phyloP scores from a whole-genome alignment of 2,888 invertebrate genomes.

The Subacronicta megacephala region DNA sequence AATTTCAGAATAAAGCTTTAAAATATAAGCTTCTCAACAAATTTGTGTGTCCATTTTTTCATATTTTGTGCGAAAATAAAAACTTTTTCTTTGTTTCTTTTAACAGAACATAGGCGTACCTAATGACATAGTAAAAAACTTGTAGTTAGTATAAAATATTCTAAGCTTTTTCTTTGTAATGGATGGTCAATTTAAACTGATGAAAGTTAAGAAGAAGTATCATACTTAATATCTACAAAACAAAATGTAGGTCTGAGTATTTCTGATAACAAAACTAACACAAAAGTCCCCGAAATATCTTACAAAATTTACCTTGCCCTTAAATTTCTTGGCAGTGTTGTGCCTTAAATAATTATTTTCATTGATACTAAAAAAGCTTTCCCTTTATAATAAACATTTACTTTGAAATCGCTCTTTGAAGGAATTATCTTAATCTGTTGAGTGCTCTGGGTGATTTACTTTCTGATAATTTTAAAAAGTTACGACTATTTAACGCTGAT shows the following conservation, averaged over 20 bases:
- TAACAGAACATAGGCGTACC: too few species aligned
- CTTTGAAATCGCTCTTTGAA: conserved; percentile 29
- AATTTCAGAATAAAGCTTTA: too few species aligned
- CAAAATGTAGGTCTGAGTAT: conserved; percentile 6
- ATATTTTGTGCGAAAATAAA: too few species aligned
- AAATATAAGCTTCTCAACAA: too few species aligned
- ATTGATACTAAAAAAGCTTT: conserved; percentile 44
- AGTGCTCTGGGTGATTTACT: conserved; percentile 41
- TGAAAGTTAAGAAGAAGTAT: too few species aligned
- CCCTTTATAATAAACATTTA: conserved; percentile 38
- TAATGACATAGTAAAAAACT: too few species aligned
- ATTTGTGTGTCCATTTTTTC: too few species aligned
- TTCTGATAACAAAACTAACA: conserved; percentile 10
- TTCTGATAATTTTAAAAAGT: conserved; percentile 33
- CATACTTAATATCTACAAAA: too few species aligned
- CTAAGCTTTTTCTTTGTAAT: too few species aligned
- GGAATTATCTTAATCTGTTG: conserved; percentile 48
- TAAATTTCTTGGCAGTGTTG: conserved; percentile 11
- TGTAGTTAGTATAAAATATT: too few species aligned
- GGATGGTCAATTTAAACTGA: too few species aligned
- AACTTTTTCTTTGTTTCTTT: too few species aligned
- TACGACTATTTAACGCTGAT: conserved; percentile 24
- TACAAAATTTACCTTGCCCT: conserved; percentile 15
- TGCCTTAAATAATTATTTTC: conserved; percentile 43
- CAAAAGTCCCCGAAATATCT: conserved; percentile 22